Evolutionary conservation across 2,113 vertebrate genomes (phyloP).

Genomic region (Heterocephalus glaber): DNA sequence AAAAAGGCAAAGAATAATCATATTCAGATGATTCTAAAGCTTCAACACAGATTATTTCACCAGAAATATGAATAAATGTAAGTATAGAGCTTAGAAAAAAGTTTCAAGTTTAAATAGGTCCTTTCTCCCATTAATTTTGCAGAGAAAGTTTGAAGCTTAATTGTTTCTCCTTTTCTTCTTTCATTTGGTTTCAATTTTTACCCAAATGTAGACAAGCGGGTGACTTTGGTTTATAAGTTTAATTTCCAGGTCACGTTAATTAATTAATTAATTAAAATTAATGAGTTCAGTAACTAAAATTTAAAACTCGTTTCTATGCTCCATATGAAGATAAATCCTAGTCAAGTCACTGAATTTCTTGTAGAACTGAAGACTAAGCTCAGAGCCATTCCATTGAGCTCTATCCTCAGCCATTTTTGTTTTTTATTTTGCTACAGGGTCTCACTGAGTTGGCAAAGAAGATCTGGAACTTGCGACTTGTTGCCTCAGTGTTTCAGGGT

Average conservation of each 20-base stretch:
- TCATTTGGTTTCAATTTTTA: slow-evolving; percentile 25
- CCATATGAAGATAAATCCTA: background rate
- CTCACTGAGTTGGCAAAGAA: background rate
- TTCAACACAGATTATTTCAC: background rate
- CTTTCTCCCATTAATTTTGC: background rate
- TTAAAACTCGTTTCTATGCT: background rate
- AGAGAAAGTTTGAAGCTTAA: background rate
- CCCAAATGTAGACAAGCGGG: background rate
- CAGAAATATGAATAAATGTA: background rate
- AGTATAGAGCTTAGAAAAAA: background rate
- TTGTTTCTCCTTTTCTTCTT: background rate
- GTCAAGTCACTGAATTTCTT: background rate
- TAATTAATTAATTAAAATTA: background rate
- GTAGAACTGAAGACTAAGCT: too few relatives aligned
- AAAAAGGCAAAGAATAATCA: background rate
- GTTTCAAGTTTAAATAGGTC: background rate
- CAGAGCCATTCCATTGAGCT: background rate
- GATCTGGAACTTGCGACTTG: background rate
- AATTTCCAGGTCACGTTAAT: background rate
- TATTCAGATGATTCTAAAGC: background rate
- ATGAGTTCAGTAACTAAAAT: background rate
- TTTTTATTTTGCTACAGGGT: background rate
- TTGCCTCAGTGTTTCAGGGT: background rate
- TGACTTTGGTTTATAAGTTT: background rate
- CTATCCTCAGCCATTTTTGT: background rate